These are phyloP conservation scores for Zonitis immaculata DNA, from an alignment of 2,888 invertebrate species.

Conservation along the genomic window DNA sequence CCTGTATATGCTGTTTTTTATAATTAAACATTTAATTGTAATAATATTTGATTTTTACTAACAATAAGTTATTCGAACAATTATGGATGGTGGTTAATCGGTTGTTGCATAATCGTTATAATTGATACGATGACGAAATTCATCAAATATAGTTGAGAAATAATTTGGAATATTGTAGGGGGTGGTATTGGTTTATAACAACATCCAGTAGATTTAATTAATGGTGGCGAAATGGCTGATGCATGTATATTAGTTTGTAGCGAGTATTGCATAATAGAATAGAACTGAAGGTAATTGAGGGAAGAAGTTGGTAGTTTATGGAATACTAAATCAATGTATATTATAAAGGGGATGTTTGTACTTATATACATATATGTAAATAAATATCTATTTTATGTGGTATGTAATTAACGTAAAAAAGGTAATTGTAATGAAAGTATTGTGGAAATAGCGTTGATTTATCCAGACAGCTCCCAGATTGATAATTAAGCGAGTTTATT, in stretches of 20 bases:
- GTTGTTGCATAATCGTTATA: constrained; percentile 13
- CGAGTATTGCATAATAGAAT: constrained; percentile 2
- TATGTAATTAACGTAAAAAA: constrained; percentile 7
- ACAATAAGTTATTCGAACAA: constrained; percentile 16
- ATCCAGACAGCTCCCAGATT: constrained; percentile 27
- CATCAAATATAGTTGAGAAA: constrained; percentile 12
- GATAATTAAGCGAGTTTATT: constrained; percentile 32
- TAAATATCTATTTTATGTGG: constrained; percentile 3
- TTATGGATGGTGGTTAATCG: constrained; percentile 2
- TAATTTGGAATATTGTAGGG: background rate
- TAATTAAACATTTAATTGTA: no score
- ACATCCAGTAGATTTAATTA: constrained; percentile 15
- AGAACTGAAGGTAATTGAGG: constrained; percentile 14
- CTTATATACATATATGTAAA: constrained; percentile 2
- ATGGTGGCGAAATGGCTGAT: constrained; percentile 13
- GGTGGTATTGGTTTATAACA: constrained; percentile 1
- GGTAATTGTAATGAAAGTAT: constrained; percentile 4
- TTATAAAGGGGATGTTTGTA: constrained; percentile 9
- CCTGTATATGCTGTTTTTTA: no score
- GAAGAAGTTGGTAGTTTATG: constrained; percentile 15
- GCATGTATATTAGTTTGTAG: constrained; percentile 15
- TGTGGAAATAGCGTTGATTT: constrained; percentile 22
- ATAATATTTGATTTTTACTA: background rate
- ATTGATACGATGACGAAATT: constrained; percentile 12
- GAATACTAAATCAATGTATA: constrained; percentile 16